phyloP scores from a whole-genome alignment of 1,140 invertebrate species.

The Drosophila novamexicana region DNA sequence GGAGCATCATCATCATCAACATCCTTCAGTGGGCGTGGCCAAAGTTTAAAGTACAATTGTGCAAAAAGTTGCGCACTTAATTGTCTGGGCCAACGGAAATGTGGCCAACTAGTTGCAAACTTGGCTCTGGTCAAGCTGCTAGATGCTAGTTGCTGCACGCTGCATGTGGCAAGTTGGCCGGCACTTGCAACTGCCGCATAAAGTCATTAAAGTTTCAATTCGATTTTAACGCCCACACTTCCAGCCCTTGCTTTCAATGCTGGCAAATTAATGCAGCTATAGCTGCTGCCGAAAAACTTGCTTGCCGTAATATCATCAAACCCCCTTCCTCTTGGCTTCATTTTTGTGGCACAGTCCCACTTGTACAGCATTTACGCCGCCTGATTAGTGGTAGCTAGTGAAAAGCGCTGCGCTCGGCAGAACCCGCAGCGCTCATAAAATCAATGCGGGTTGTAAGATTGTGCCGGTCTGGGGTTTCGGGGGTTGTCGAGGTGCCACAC shows the following conservation, averaged over 20 bases:
- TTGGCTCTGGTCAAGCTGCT: constrained; percentile 50
- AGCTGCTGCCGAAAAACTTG: constrained; percentile 17
- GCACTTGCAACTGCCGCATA: constrained; percentile 68
- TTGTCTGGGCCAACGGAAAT: constrained; percentile 45
- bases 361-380: constrained; percentile 48
- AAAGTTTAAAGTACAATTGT: constrained; percentile 52
- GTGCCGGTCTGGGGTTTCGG: background rate
- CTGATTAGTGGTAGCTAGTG: constrained; percentile 38
- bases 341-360: constrained; percentile 15
- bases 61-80: constrained; percentile 55
- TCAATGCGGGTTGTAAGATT: constrained; percentile 17
- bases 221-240: constrained; percentile 46
- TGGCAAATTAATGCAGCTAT: constrained; percentile 59
- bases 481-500: background rate
- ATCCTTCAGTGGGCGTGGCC: constrained; percentile 23
- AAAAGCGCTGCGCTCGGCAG: constrained; percentile 28
- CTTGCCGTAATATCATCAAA: constrained; percentile 17
- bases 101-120: constrained; percentile 37
- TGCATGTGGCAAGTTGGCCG: constrained; percentile 22
- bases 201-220: constrained; percentile 79
- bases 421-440: constrained; percentile 17
- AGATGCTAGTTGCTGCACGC: constrained; percentile 4
- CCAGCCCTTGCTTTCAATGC: constrained; percentile 27
- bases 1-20: constrained; percentile 8
- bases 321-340: background rate